Evolutionary conservation across 2,888 invertebrate genomes (phyloP).

Genomic region (Folsomia manolachei): DNA sequence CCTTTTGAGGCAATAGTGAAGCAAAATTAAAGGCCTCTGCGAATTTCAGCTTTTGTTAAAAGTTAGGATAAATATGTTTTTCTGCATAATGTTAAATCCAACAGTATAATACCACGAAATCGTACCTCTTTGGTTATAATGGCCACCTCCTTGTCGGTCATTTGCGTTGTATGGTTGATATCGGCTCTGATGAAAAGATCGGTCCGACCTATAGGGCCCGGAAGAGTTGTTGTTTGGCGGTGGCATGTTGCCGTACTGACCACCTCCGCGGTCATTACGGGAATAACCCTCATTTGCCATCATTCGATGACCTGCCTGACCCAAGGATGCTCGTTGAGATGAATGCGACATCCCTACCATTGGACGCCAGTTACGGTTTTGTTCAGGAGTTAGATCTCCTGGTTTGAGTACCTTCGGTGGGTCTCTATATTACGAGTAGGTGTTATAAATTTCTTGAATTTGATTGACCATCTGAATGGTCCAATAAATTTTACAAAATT

Average conservation of each 20-base stretch:
- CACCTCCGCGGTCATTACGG: slow-evolving; percentile 13
- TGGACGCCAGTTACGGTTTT: slow-evolving; percentile 68
- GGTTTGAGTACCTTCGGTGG: slow-evolving; percentile 77
- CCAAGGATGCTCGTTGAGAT: slow-evolving; percentile 65
- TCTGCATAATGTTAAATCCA: not conserved
- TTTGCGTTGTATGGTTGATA: slow-evolving; percentile 32
- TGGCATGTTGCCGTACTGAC: slow-evolving; percentile 53
- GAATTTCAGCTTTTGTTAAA: too few species aligned
- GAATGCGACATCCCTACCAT: slow-evolving; percentile 72
- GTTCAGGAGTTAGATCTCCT: slow-evolving; percentile 64
- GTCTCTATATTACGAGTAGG: slow-evolving; percentile 57
- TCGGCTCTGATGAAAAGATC: slow-evolving; percentile 28
- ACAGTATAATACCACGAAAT: too few species aligned
- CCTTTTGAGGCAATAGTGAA: too few species aligned
- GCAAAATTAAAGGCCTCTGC: too few species aligned
- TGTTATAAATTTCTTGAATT: slow-evolving; percentile 15
- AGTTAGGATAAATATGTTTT: too few species aligned
- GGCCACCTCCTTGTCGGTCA: slow-evolving; percentile 25
- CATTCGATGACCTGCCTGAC: slow-evolving; percentile 71
- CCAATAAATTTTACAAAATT: slow-evolving; percentile 17
- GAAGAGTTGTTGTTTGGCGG: slow-evolving; percentile 52
- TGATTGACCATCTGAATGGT: too few species aligned
- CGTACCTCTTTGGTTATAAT: slow-evolving; percentile 27
- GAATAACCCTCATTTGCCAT: slow-evolving; percentile 59
- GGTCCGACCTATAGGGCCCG: slow-evolving; percentile 26